phyloP scores from a whole-genome alignment of 2,888 invertebrate species.

The Mantis religiosa region DNA sequence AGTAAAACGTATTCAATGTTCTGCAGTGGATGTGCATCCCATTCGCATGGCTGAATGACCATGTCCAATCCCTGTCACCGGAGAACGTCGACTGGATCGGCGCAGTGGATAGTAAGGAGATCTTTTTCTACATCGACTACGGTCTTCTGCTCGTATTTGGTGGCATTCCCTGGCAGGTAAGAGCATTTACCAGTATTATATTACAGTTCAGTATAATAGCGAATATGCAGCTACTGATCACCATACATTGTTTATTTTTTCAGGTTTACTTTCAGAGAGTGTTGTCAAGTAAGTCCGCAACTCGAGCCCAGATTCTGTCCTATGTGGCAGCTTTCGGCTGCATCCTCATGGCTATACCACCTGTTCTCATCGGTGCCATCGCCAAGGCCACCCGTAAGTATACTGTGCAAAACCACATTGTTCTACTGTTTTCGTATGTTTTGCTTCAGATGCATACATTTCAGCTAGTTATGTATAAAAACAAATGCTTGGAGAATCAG shows the following conservation, averaged over 20 bases:
- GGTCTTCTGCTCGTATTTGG: constrained; percentile 87
- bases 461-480: too few relatives aligned
- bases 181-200: constrained; percentile 21
- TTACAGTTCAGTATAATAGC: too few relatives aligned
- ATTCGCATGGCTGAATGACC: constrained; percentile 85
- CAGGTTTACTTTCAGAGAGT: constrained; percentile 97
- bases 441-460: background rate
- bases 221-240: too few relatives aligned
- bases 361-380: constrained; percentile 94
- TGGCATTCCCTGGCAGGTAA: constrained; percentile 94
- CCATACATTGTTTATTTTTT: constrained; percentile 2
- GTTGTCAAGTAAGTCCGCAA: constrained; percentile 90
- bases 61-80: constrained; percentile 72
- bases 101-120: constrained; percentile 62
- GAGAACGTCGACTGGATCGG: constrained; percentile 91
- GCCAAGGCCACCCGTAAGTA: constrained; percentile 86
- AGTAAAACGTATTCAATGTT: too few relatives aligned
- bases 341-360: constrained; percentile 94
- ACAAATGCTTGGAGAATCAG: background rate
- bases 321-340: constrained; percentile 96
- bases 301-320: constrained; percentile 87
- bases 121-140: constrained; percentile 82
- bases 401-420: background rate
- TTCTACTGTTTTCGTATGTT: background rate
- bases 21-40: constrained; percentile 91